phyloP scores from a whole-genome alignment of 2,113 vertebrate species.

The Nesoenas mayeri region DNA sequence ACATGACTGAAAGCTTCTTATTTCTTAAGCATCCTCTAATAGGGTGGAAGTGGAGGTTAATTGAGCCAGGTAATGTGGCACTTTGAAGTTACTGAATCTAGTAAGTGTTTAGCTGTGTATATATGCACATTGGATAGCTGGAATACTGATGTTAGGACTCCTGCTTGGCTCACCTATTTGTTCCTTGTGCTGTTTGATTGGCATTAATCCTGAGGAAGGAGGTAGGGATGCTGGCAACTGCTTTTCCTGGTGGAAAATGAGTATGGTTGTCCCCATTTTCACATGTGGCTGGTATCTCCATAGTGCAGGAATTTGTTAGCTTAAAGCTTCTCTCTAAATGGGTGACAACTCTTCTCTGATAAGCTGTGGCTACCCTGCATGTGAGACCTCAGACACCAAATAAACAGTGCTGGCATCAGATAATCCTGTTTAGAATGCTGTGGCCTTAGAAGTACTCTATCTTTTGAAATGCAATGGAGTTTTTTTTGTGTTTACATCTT shows the following conservation, averaged over 20 bases:
- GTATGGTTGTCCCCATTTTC: neutral
- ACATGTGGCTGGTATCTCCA: conserved; percentile 16
- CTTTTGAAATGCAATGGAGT: conserved; percentile 56
- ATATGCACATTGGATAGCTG: neutral
- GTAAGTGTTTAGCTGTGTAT: neutral
- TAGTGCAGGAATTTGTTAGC: conserved; percentile 5
- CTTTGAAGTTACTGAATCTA: conserved; percentile 17
- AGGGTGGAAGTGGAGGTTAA: neutral
- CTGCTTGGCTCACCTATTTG: neutral
- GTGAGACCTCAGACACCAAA: conserved; percentile 65
- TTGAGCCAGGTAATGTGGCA: neutral
- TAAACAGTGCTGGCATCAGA: conserved; percentile 65
- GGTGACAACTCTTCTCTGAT: conserved; percentile 58
- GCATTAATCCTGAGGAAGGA: neutral
- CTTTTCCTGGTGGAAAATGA: conserved; percentile 17
- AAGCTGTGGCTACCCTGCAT: conserved; percentile 54
- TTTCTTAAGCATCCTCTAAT: neutral
- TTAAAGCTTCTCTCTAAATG: conserved; percentile 41
- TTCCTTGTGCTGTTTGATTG: neutral
- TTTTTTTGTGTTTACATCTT: conserved; percentile 50
- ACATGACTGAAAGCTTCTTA: neutral
- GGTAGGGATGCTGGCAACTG: neutral
- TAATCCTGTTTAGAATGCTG: conserved; percentile 54
- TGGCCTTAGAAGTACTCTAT: conserved; percentile 48
- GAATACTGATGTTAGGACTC: neutral